Conservation (phyloP, 2,888 invertebrate genomes). For the Hedya salicella region DNA sequence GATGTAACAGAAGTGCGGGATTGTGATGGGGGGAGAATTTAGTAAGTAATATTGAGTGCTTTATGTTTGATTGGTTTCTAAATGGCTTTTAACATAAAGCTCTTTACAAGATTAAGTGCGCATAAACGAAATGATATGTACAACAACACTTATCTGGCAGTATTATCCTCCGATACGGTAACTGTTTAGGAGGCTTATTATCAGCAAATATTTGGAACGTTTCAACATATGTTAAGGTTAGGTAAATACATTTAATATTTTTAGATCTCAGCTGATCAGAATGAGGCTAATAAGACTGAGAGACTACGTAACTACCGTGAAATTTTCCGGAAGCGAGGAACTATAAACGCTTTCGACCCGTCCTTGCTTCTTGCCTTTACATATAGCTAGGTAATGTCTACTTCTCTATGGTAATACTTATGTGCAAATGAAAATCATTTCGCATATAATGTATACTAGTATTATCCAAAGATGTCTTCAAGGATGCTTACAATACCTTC, state of each 20-base stretch:
- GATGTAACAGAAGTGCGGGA: conserved; percentile 48
- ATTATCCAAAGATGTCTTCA: conserved; percentile 34
- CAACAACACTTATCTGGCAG: conserved; percentile 67
- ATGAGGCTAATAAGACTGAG: conserved; percentile 82
- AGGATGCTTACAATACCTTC: conserved; percentile 21
- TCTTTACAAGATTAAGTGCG: conserved; percentile 60
- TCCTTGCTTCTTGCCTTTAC: conserved; percentile 84
- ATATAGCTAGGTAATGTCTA: conserved; percentile 78
- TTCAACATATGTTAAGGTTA: conserved; percentile 37
- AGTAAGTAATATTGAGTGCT: conserved; percentile 69
- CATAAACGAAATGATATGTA: conserved; percentile 57
- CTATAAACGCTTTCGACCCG: conserved; percentile 83
- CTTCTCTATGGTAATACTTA: conserved; percentile 60
- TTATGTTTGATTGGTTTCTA: conserved; percentile 67
- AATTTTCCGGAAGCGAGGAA: conserved; percentile 79
- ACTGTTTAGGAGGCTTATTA: conserved; percentile 45
- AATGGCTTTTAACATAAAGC: conserved; percentile 65
- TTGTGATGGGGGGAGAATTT: conserved; percentile 69
- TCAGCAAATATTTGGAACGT: conserved; percentile 18
- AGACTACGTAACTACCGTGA: conserved; percentile 80
- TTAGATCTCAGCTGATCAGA: conserved; percentile 68
- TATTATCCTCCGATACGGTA: conserved; percentile 48
- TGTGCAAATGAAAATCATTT: conserved; percentile 34
- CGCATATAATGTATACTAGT: conserved; percentile 27
- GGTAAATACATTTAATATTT: conserved; percentile 51